Base-by-base conservation (phyloP, 2,888 invertebrate genomes). In the Drosophila affinis region DNA sequence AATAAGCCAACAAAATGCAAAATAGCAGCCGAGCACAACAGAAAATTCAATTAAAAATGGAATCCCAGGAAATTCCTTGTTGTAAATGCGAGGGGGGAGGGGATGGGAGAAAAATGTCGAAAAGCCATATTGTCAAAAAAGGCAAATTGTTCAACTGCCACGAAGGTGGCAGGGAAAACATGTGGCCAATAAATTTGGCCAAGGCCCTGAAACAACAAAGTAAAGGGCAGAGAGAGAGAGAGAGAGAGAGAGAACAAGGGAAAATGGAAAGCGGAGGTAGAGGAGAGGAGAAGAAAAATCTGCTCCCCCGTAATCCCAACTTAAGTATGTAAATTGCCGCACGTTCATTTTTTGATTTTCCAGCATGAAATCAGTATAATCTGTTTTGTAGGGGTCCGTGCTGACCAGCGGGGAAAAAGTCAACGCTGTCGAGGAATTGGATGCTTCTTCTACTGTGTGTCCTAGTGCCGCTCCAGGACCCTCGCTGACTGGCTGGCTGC, bases 261-360 rank as follows among this genome's bases (percentile, higher is more conserved):
- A 59, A 55, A 32, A 49, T 24, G 45, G 29, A 34, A 34, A 18
- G 61, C 47, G 24, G 46, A 18, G 46, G 9, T 32, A 27, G 9
- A 2, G 0, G 27, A 27, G 17, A 7, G 9, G 46, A 18, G 46
- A 67, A 47, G 45, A 32, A 24, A 68, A 67, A 68, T 67, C 69
- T 69, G 57, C n/a, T 39, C 14, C 69, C 57, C 67, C 49, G 49
- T 67, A 67, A 67, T 67, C 69, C 54, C 74, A 81, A 88, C 85
- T 87, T 86, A 89, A 80, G 89, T 85, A 89, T 86, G 86, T 82
- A 86, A 86, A 86, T 86, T 89, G 86, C 80, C 89, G 89, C 86
- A 89, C 89, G 89, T 86, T 89, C 84, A 87, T 88, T 88, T 86
- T 89, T 89, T 89, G 87, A 87, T 87, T 88, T 89, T 82, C 63